Base-by-base conservation (phyloP, 2,113 vertebrate species). In the Lota lota region DNA sequence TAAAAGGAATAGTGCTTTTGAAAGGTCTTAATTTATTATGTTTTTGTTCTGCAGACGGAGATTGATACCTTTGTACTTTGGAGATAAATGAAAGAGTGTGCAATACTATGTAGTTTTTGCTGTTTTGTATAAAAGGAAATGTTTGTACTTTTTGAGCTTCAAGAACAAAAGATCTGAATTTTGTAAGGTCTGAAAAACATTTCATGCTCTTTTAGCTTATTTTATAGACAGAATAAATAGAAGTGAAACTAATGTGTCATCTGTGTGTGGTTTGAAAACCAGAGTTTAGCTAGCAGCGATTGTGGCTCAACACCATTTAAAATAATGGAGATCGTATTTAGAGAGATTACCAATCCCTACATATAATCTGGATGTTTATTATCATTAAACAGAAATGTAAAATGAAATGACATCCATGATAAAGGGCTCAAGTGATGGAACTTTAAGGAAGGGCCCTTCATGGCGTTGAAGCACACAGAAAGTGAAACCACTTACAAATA, bases 91-190 rank as follows among this genome's bases (percentile, higher is more conserved):
- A 85, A 77, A 66, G 80, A 92, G 83, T 88, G 90, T 93, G 92
- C 89, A 93, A 93, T 92, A 91, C 85, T 68, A 83, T 83, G 82
- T 90, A 85, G 84, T 89, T 90, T 33, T 90, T 89, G 83, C 83
- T 87, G 85, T 92, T 93, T 93, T 92, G 85, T 93, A 91, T 56
- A 56, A 18, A 86, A 87, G 40, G 83, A 82, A 54, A 77, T 89
- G 87, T 91, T 93, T 93, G 88, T 93, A 93, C 80, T 92, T 93
- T 93, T 83, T 82, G 89, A 90, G 86, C 79, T 89, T 92, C 88
- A 88, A 83, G 74, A 40, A 79, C 66, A 72, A 87, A 80, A 68
- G 36, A 87, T 80, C 73, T 24, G 79, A 75, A 85, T 92, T 90
- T 92, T 91, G 82, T 90, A 88, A 81, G 22, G 80, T 80, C 72